phyloP scores from a whole-genome alignment of 1,140 invertebrate species.

The Coelopa frigida region DNA sequence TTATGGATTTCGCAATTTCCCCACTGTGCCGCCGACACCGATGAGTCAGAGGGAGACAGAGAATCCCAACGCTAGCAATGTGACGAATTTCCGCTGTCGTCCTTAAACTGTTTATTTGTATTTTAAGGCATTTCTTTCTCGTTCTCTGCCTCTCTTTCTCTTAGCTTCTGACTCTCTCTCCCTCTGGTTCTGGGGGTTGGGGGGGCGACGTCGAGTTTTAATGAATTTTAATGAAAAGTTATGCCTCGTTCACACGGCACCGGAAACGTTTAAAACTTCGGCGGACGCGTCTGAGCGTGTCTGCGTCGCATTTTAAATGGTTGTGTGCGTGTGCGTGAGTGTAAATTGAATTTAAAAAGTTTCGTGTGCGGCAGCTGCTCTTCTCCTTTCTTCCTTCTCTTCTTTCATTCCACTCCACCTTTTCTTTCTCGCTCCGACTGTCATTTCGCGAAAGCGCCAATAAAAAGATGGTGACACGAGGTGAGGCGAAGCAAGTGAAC shows the following conservation, averaged over 20 bases:
- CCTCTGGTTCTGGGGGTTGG: neutral
- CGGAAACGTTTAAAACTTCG: neutral
- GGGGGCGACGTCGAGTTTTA: neutral
- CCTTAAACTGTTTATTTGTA: neutral
- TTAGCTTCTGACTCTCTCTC: neutral
- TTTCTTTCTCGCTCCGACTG: neutral
- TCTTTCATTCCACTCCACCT: neutral
- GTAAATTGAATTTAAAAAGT: neutral
- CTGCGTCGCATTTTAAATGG: neutral
- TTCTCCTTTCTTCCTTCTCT: neutral
- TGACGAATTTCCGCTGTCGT: neutral
- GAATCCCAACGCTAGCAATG: neutral
- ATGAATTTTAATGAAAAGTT: neutral
- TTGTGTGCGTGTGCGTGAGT: neutral
- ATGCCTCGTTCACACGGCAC: neutral
- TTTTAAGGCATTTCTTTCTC: neutral
- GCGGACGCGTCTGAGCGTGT: neutral
- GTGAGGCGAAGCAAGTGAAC: too few relatives aligned
- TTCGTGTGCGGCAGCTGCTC: neutral
- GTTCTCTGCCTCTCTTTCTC: neutral
- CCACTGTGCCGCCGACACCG: too few relatives aligned
- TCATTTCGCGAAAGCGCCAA: too few relatives aligned
- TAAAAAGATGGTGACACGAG: too few relatives aligned
- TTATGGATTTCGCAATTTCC: neutral
- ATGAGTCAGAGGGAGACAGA: too few relatives aligned